Evolutionary conservation across 2,113 vertebrate genomes (phyloP).

Genomic region (Hassar affinis): DNA sequence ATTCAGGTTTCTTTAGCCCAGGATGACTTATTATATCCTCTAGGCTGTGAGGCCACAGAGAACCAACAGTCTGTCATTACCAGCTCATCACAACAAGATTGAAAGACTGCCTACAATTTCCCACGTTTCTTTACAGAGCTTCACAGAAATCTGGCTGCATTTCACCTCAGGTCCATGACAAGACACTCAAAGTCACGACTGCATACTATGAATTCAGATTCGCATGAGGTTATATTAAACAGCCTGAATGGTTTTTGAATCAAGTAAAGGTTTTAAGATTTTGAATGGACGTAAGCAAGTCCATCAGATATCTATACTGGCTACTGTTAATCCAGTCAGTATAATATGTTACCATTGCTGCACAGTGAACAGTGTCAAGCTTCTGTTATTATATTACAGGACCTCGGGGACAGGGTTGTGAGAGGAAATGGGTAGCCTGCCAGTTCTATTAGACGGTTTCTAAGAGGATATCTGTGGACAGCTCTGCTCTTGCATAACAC

Average conservation of each 20-base stretch:
- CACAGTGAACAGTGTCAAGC: conserved; percentile 38
- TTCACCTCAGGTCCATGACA: conserved; percentile 23
- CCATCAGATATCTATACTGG: neutral
- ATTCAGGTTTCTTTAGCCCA: neutral
- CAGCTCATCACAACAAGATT: neutral
- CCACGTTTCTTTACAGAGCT: conserved; percentile 12
- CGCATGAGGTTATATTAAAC: neutral
- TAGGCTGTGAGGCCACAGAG: neutral
- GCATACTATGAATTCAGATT: neutral
- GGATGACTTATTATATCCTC: conserved; percentile 14
- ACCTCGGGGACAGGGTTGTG: neutral
- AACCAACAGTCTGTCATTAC: conserved; percentile 8
- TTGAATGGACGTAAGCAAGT: conserved; percentile 41
- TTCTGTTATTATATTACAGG: conserved; percentile 39
- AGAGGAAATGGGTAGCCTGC: conserved; percentile 28
- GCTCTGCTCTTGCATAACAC: conserved; percentile 22
- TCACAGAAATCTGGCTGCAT: conserved; percentile 21
- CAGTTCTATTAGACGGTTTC: conserved; percentile 20
- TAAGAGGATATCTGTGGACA: conserved; percentile 16
- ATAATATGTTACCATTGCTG: conserved; percentile 12
- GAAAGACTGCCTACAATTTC: conserved; percentile 46
- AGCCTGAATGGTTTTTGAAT: neutral
- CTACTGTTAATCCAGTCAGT: neutral
- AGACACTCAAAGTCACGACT: neutral
- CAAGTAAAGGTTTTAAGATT: neutral